phyloP scores from a whole-genome alignment of 2,113 vertebrate species.

The Procapra przewalskii region DNA sequence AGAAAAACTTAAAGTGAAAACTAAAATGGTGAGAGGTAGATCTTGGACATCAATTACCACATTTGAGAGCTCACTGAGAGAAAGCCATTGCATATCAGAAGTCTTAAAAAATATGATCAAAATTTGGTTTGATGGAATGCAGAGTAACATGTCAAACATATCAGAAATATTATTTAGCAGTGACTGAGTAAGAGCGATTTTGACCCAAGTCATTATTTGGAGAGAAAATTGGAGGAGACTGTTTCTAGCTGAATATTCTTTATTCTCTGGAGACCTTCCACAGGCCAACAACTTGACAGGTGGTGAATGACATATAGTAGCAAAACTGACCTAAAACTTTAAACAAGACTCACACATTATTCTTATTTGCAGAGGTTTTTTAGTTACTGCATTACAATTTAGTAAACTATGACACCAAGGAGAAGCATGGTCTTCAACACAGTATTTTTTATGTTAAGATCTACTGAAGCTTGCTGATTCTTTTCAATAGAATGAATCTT shows the following conservation, averaged over 20 bases:
- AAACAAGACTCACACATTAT: not conserved
- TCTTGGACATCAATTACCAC: not conserved
- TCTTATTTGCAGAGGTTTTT: not conserved
- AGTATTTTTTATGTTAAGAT: not conserved
- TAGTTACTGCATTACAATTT: not conserved
- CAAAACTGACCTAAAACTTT: not conserved
- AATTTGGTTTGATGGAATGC: slow-evolving; percentile 9
- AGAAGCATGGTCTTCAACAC: not conserved
- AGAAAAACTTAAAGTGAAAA: not conserved
- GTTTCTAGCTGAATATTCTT: slow-evolving; percentile 1
- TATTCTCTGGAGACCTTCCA: slow-evolving; percentile 30
- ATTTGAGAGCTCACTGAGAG: not conserved
- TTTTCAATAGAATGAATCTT: slow-evolving; percentile 6
- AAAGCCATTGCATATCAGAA: not conserved
- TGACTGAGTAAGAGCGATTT: slow-evolving; percentile 31
- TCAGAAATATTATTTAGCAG: slow-evolving; percentile 21
- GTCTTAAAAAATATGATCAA: slow-evolving; percentile 4
- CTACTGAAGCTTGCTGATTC: not conserved
- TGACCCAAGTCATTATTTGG: slow-evolving; percentile 40
- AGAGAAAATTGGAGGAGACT: slow-evolving; percentile 16
- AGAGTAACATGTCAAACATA: not conserved
- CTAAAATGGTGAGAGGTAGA: not conserved
- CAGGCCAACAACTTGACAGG: not conserved
- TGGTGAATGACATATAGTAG: not conserved
- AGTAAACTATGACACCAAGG: not conserved